A percentile compares a stretch with the other conserved stretches of the same genome.
phyloP scores from a whole-genome alignment of 2,888 invertebrate species.

The Clitarchus hookeri region DNA sequence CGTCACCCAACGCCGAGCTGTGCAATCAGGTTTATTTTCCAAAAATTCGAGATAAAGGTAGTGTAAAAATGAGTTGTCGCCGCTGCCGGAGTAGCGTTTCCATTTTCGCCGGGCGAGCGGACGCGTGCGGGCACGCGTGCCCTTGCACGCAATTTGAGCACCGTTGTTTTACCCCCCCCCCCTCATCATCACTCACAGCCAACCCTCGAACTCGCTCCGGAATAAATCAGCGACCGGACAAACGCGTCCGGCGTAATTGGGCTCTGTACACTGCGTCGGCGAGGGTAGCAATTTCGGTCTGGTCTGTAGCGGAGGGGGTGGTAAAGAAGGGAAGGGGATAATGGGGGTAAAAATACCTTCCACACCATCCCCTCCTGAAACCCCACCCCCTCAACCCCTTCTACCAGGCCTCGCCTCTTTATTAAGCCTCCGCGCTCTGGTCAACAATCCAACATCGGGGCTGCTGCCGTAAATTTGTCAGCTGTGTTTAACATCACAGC shows the following conservation, averaged over 20 bases:
- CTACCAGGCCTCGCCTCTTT: neutral
- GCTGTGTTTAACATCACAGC: neutral
- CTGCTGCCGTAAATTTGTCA: neutral
- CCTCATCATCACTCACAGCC: neutral
- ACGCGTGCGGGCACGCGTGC: neutral
- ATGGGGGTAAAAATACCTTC: neutral
- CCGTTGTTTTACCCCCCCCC: neutral
- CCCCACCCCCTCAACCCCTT: neutral
- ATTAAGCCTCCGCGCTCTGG: neutral
- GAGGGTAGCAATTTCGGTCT: constrained; percentile 5
- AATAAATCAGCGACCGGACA: constrained; percentile 1
- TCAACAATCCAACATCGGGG: constrained; percentile 7
- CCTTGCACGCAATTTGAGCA: constrained; percentile 9
- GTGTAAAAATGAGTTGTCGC: neutral
- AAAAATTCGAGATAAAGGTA: neutral
- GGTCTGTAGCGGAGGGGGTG: neutral
- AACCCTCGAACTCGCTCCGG: neutral
- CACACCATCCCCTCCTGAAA: neutral
- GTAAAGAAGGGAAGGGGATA: neutral
- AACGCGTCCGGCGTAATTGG: constrained; percentile 8
- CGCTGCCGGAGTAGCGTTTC: neutral
- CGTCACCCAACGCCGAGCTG: too few relatives aligned
- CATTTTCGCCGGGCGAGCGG: neutral
- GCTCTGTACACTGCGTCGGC: neutral
- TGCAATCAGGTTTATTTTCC: neutral